phyloP scores from a whole-genome alignment of 2,888 invertebrate genomes.

The Antheraea yamamai region DNA sequence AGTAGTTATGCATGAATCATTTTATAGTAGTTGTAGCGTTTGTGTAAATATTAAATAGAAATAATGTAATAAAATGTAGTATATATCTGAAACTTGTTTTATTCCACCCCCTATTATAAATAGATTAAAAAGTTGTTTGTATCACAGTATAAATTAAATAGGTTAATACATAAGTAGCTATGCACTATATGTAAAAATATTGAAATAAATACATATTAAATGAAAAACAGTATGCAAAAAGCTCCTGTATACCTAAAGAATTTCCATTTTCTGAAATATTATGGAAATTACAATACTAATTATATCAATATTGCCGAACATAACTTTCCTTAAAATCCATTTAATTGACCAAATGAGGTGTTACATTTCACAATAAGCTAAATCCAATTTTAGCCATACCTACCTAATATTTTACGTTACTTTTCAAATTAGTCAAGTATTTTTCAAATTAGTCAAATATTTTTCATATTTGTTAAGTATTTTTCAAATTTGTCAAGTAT shows the following conservation, averaged over 20 bases:
- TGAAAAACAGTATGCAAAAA: background rate
- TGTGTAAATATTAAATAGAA: conserved; percentile 46
- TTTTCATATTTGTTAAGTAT: too few species aligned
- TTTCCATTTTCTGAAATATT: background rate
- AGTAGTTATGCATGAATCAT: conserved; percentile 39
- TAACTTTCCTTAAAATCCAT: too few species aligned
- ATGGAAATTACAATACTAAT: background rate
- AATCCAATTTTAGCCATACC: too few species aligned
- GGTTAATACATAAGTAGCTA: conserved; percentile 4
- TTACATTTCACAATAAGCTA: too few species aligned
- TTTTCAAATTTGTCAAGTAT: too few species aligned
- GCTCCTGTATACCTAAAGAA: background rate
- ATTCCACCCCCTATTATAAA: conserved; percentile 24
- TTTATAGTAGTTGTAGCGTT: conserved; percentile 32
- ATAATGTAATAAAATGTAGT: conserved; percentile 40
- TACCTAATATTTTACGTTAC: too few species aligned
- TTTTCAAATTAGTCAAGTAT: too few species aligned
- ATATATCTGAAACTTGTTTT: conserved; percentile 34
- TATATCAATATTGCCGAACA: too few species aligned
- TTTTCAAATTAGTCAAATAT: too few species aligned
- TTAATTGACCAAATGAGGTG: background rate
- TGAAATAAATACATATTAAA: conserved; percentile 13
- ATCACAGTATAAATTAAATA: conserved; percentile 5
- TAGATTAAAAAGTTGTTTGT: conserved; percentile 21
- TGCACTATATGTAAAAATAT: background rate